These are phyloP conservation scores for Aulostomus chinensis DNA, from an alignment of 2,797 vertebrate genomes.

Conservation along the genomic window DNA sequence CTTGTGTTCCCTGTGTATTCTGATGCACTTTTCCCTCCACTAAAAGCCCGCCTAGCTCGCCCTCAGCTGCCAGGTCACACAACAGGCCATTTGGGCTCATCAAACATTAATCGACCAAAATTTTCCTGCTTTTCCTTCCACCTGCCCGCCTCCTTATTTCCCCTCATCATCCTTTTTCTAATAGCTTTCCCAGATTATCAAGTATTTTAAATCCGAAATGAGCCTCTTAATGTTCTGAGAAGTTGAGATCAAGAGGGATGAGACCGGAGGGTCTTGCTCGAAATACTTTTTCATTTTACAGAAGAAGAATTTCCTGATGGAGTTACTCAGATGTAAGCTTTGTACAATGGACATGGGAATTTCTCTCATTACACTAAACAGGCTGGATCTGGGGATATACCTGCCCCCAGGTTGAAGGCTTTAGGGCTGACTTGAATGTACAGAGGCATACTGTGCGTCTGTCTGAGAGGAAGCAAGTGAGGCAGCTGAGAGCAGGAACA, in stretches of 20 bases:
- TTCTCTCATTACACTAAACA: constrained; percentile 36
- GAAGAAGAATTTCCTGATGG: constrained; percentile 3
- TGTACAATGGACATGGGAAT: constrained; percentile 13
- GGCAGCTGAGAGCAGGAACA: constrained; percentile 39
- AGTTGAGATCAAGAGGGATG: constrained; percentile 10
- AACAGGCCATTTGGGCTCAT: constrained; percentile 74
- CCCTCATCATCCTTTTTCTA: constrained; percentile 8
- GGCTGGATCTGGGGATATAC: constrained; percentile 30
- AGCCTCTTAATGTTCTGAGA: constrained; percentile 6
- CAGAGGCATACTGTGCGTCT: constrained; percentile 36
- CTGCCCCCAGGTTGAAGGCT: constrained; percentile 34
- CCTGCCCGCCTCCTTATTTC: constrained; percentile 7
- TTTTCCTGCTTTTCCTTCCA: constrained; percentile 30
- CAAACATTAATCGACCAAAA: constrained; percentile 77
- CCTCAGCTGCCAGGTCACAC: constrained; percentile 61
- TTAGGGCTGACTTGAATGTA: constrained; percentile 51
- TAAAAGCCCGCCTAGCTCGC: constrained; percentile 60
- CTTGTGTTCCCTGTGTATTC: neutral
- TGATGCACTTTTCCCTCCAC: constrained; percentile 39
- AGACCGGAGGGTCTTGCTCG: neutral
- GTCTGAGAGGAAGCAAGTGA: constrained; percentile 17
- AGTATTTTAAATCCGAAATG: constrained; percentile 28
- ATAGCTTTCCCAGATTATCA: constrained; percentile 5
- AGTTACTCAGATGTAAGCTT: constrained; percentile 31
- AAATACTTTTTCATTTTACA: constrained; percentile 16